A percentile compares a stretch with the other conserved stretches of the same genome.
These are phyloP conservation scores for Lomographa bimaculata DNA, from an alignment of 2,888 invertebrate species.

Conservation along the genomic window DNA sequence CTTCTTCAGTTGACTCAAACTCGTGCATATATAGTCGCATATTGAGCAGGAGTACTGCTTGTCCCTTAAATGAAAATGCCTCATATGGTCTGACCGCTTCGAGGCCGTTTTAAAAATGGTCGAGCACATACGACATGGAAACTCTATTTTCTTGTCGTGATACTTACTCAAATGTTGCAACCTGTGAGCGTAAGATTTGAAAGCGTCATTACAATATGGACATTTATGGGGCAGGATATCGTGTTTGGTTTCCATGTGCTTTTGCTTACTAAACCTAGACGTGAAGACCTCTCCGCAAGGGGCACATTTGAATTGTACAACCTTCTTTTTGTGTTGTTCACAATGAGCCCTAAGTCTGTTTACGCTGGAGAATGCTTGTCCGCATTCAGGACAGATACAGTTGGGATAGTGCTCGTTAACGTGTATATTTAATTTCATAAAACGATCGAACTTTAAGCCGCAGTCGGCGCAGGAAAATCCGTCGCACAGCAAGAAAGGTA, in stretches of 20 bases:
- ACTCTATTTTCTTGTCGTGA: conserved; percentile 62
- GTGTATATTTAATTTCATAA: conserved; percentile 64
- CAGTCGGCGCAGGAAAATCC: conserved; percentile 60
- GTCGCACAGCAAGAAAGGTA: conserved; percentile 54
- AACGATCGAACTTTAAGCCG: conserved; percentile 55
- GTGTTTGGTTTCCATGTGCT: conserved; percentile 54
- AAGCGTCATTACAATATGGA: conserved; percentile 57
- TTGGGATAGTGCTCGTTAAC: conserved; percentile 70
- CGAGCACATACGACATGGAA: conserved; percentile 63
- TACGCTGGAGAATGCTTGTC: conserved; percentile 48
- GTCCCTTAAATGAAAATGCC: conserved; percentile 42
- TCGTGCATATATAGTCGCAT: conserved; percentile 12
- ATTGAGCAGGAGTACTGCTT: conserved; percentile 14
- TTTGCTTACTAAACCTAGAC: conserved; percentile 48
- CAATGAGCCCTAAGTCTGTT: conserved; percentile 12
- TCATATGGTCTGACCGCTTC: conserved; percentile 60
- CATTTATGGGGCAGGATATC: conserved; percentile 43
- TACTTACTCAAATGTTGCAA: conserved; percentile 54
- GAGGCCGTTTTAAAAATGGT: conserved; percentile 59
- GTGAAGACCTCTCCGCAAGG: conserved; percentile 60
- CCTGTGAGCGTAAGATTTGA: conserved; percentile 61
- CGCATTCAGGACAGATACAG: conserved; percentile 68
- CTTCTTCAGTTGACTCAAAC: conserved; percentile 44
- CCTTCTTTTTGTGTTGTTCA: conserved; percentile 38
- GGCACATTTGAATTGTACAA: conserved; percentile 50